Evolutionary conservation across 1,140 invertebrate genomes (phyloP), one percentile per base, ranked within the genome.

Genomic region (Neoseiulus cucumeris): DNA sequence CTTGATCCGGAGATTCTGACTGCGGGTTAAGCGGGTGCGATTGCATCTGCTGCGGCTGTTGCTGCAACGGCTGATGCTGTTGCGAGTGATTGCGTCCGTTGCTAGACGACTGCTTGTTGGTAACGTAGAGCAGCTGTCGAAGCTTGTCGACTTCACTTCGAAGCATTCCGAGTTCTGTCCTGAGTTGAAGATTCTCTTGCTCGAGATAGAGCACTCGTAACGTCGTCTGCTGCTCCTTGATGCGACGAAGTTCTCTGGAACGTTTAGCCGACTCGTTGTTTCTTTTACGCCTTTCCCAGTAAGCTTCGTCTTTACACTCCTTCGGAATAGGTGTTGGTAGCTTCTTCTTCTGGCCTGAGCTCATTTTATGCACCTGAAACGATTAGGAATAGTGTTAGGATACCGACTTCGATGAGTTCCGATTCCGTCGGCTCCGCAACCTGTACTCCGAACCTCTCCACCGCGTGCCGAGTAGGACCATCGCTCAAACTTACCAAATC

Each of bases 201-300:
- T 77, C 75, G 4, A 77, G 69, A 65, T 68, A 71, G 14, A 75
- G 68, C 20, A 75, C 72, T 29, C 74, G 68, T 7, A 73, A 29
- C n/a, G 66, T 65, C 20, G 69, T 69, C 33, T 68, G 51, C 65
- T 74, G 72, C 65, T 76, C 76, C 66, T 76, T 76, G 66, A 72
- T 70, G 47, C 75, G 69, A 20, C 76, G 66, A 7, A 73, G 69
- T 64, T 77, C 75, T 20, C 76, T 70, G 9, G 76, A 78, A 44
- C 74, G 68, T 68, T 76, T 77, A 14, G 76, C 76, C 12, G 75
- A 76, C 65, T 77, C 75, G 64, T 78, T 78, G 68, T 78, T 78
- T 65, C 76, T 75, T 66, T 73, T 72, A n/a, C 76, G 68, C 55
- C 75, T 74, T 64, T 77, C 75, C 75, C 74, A 75, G 65, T 77